Conservation (phyloP, 2,797 vertebrate species). For the Anguilla anguilla region DNA sequence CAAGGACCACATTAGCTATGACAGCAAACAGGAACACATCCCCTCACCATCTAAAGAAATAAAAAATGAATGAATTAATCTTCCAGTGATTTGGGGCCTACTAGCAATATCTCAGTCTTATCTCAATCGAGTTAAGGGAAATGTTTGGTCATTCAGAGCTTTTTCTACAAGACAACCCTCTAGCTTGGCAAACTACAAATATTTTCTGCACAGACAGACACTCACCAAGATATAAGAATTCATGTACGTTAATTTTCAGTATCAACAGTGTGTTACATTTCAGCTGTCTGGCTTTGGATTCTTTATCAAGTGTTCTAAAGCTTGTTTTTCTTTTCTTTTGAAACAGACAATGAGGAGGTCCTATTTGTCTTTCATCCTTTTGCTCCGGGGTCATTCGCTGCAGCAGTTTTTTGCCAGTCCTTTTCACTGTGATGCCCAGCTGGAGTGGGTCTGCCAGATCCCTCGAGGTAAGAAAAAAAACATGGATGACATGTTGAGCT, state of each 20-base stretch:
- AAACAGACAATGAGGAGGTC: conserved; percentile 59
- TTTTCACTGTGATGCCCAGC: conserved; percentile 88
- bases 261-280: neutral
- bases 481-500: neutral
- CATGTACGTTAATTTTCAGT: neutral
- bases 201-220: too few relatives aligned
- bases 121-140: too few relatives aligned
- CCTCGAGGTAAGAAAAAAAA: conserved; percentile 79
- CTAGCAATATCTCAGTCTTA: too few relatives aligned
- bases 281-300: conserved; percentile 35
- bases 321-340: conserved; percentile 28
- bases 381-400: conserved; percentile 42
- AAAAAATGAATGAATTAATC: too few relatives aligned
- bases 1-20: too few relatives aligned
- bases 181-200: too few relatives aligned
- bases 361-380: conserved; percentile 40
- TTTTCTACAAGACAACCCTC: too few relatives aligned
- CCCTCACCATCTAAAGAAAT: too few relatives aligned
- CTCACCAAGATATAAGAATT: neutral
- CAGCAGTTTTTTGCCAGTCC: conserved; percentile 76
- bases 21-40: too few relatives aligned
- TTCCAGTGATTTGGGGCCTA: too few relatives aligned
- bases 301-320: neutral
- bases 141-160: too few relatives aligned
- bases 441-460: conserved; percentile 96